Evolutionary conservation across 2,113 vertebrate species (phyloP).

Genomic region (Salminus brasiliensis): DNA sequence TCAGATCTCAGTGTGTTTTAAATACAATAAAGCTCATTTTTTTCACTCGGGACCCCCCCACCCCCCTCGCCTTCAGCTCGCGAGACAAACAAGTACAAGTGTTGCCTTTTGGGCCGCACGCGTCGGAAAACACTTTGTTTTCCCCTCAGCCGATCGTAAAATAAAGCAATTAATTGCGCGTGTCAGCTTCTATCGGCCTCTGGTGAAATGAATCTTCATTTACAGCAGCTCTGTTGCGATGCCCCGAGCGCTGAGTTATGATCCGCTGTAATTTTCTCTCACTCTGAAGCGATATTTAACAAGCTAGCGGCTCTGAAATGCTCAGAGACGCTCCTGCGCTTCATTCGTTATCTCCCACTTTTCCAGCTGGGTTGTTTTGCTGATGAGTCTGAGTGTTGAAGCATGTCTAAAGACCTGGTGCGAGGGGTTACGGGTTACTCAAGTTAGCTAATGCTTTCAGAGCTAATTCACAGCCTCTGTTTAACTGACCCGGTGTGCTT

Average conservation of each 20-base stretch:
- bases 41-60: no score
- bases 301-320: conserved; percentile 45
- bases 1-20: no score
- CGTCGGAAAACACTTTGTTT: conserved; percentile 44
- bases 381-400: conserved; percentile 19
- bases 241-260: conserved; percentile 30
- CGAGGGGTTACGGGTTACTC: conserved; percentile 30
- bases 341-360: conserved; percentile 26
- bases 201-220: conserved; percentile 38
- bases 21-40: no score
- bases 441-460: conserved; percentile 39
- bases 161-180: conserved; percentile 39
- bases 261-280: conserved; percentile 44
- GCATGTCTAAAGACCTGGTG: conserved; percentile 29
- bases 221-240: conserved; percentile 25
- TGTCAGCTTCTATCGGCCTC: conserved; percentile 42
- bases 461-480: conserved; percentile 20
- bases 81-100: conserved; percentile 32
- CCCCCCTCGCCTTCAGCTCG: no score
- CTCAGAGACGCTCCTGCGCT: conserved; percentile 12
- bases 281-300: conserved; percentile 43
- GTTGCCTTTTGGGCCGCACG: conserved; percentile 27
- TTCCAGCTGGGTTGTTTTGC: conserved; percentile 43
- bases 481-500: conserved; percentile 3
- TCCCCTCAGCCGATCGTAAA: conserved; percentile 42